These are phyloP conservation scores for Pangasianodon hypophthalmus DNA, from an alignment of 2,113 vertebrate genomes.

Conservation along the genomic window DNA sequence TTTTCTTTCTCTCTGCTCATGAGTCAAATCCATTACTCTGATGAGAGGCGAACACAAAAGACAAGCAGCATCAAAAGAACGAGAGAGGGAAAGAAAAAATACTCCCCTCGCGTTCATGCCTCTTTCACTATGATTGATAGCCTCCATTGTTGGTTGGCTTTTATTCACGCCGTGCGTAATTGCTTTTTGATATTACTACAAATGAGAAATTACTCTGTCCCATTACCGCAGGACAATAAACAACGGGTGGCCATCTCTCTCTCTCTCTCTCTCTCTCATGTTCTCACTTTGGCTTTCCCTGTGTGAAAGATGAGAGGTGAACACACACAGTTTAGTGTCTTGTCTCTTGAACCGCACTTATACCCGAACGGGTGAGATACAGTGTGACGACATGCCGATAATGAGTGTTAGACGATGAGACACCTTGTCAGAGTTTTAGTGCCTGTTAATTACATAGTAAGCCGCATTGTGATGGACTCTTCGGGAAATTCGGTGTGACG, in stretches of 20 bases:
- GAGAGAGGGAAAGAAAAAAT: slow-evolving; percentile 56
- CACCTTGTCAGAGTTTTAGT: slow-evolving; percentile 32
- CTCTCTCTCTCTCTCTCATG: neutral
- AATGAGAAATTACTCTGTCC: slow-evolving; percentile 73
- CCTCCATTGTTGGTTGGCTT: slow-evolving; percentile 72
- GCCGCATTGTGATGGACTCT: slow-evolving; percentile 6
- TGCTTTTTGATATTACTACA: slow-evolving; percentile 77
- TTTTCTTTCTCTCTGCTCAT: neutral
- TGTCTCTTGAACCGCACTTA: neutral
- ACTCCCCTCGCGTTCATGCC: slow-evolving; percentile 44
- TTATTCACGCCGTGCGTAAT: slow-evolving; percentile 72
- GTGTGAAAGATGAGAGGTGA: neutral
- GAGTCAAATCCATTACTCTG: slow-evolving; percentile 13
- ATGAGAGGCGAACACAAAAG: slow-evolving; percentile 42
- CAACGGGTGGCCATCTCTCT: slow-evolving; percentile 56
- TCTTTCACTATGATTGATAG: slow-evolving; percentile 69
- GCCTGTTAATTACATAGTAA: slow-evolving; percentile 32
- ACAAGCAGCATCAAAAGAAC: slow-evolving; percentile 32
- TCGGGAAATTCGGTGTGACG: neutral
- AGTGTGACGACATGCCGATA: neutral
- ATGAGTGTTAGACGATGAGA: slow-evolving; percentile 12
- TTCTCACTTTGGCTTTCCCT: neutral
- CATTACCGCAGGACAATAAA: slow-evolving; percentile 71
- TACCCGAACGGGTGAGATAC: neutral
- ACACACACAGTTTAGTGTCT: slow-evolving; percentile 3